Percentiles rank a stretch among this genome's conserved stretches.
phyloP scores from a whole-genome alignment of 2,113 vertebrate genomes.

The Sporophila hypoxantha region DNA sequence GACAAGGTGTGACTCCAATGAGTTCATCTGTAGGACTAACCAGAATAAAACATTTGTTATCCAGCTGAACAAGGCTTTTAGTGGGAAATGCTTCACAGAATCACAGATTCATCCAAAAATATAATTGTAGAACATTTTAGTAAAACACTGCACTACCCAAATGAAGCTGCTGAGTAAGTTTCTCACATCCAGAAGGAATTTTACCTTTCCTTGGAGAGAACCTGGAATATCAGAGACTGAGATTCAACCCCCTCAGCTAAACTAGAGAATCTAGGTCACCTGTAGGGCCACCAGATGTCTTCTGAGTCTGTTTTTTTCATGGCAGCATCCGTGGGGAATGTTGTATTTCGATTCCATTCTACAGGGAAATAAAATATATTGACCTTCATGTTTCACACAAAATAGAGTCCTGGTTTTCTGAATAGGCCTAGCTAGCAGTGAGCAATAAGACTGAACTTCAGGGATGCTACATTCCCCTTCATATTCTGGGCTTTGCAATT shows the following conservation, averaged over 20 bases:
- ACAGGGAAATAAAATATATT: background rate
- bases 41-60: background rate
- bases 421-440: background rate
- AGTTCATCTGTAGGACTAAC: background rate
- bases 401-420: background rate
- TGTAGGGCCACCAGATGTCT: background rate
- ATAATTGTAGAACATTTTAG: background rate
- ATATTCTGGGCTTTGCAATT: background rate
- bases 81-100: background rate
- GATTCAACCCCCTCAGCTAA: background rate
- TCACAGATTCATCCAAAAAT: background rate
- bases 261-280: background rate
- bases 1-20: background rate
- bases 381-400: background rate
- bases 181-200: constrained; percentile 1
- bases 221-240: background rate
- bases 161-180: background rate
- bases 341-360: background rate
- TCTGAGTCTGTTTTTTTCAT: background rate
- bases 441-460: background rate
- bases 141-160: background rate
- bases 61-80: background rate
- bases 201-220: background rate
- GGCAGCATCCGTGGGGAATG: background rate
- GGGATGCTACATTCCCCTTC: background rate